Base-by-base conservation (phyloP, 2,888 invertebrate species). In the Mayetiola destructor region DNA sequence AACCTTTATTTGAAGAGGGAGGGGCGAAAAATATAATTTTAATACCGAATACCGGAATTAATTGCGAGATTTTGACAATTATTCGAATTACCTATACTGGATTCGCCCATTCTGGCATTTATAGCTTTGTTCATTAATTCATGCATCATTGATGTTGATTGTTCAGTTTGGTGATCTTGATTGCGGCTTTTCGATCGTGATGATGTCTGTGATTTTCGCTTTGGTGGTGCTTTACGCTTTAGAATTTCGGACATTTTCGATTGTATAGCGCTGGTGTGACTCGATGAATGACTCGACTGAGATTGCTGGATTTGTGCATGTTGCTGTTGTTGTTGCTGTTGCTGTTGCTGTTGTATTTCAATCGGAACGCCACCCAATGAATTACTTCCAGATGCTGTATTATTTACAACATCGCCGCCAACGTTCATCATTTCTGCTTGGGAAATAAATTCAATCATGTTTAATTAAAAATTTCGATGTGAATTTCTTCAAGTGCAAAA, bases 211-310 rank as follows among this genome's bases (percentile, higher is more conserved):
- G 72, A 71, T 58, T 72, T 71, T 48, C 85, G 77, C 71, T 86
- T 86, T 56, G 86, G 80, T 8, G 85, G 84, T 60, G 91, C 84
- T 74, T 93, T 94, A 60, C 93, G 80, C 69, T 93, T 93, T 63
- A 94, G 69, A 65, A 93, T 92, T 71, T 94, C 93, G 57, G 85
- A 84, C 62, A 89, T 75, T 64, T 86, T 81, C 61, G 75, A 73
- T 62, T 76, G 76, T 30, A 81, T 75, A 1, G 80, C 81, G 65
- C 27, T 48, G 27, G 48, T 16, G 27, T 48, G 48, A 78, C 79
- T 64, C 61, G 2, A 39, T 36, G 48, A 27, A 48, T 48, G 48
- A 48, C 48, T 48, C 27, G 48, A 55, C 59, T 56, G 62, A 9
- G 58, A 32, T 32, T 59, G 61, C 37, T 20, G 61, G n/a, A n/a